Evolutionary conservation across 2,797 vertebrate genomes (phyloP).

Genomic region (Falco novaeseelandiae): DNA sequence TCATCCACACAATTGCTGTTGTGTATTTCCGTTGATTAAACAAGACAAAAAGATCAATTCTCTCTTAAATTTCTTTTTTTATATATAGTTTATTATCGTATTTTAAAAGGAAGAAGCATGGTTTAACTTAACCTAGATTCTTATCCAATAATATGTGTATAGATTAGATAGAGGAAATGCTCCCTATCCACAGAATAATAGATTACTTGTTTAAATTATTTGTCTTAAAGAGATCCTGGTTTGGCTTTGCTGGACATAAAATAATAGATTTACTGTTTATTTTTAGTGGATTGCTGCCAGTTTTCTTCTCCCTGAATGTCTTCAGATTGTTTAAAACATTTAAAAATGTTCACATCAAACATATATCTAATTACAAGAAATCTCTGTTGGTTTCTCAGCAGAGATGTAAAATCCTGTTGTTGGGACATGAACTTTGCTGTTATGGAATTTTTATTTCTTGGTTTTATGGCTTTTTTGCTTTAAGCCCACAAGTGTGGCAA

Average conservation of each 20-base stretch:
- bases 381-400: conserved; percentile 41
- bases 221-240: conserved; percentile 63
- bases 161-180: conserved; percentile 48
- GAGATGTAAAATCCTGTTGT: conserved; percentile 52
- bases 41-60: neutral
- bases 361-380: conserved; percentile 58
- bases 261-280: conserved; percentile 64
- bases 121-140: conserved; percentile 17
- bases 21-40: neutral
- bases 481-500: neutral
- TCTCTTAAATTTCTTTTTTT: neutral
- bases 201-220: conserved; percentile 59
- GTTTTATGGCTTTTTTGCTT: neutral
- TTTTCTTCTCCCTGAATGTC: neutral
- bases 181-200: conserved; percentile 43
- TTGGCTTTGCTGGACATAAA: conserved; percentile 55
- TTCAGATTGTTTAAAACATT: conserved; percentile 58
- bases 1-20: neutral
- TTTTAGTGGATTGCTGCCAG: conserved; percentile 64
- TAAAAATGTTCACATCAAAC: conserved; percentile 38
- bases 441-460: conserved; percentile 19
- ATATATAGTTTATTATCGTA: neutral
- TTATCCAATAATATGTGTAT: neutral
- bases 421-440: conserved; percentile 53
- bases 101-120: neutral